A percentile compares a stretch with the other conserved stretches of the same genome.
Conservation (phyloP, 2,797 vertebrate genomes). For the Zalophus californianus region DNA sequence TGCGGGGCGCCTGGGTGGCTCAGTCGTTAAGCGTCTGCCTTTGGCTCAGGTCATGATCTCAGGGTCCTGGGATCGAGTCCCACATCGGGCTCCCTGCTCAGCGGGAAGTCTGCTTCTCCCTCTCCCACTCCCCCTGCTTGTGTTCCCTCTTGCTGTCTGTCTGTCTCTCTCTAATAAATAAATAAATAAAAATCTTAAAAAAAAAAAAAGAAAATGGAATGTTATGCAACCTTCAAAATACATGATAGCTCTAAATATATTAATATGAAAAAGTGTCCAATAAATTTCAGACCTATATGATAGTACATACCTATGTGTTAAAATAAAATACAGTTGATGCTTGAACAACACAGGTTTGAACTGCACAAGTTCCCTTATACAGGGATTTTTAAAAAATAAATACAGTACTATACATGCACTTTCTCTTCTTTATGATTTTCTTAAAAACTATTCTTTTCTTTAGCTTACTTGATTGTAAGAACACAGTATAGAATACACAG, state of each 20-base stretch:
- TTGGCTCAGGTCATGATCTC: no score
- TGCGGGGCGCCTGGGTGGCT: no score
- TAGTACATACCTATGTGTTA: neutral
- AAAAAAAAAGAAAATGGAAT: constrained; percentile 40
- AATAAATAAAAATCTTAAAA: no score
- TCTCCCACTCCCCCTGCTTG: no score
- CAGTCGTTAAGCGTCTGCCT: no score
- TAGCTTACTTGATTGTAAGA: neutral
- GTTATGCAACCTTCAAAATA: constrained; percentile 20
- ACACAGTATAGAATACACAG: neutral
- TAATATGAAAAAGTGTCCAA: neutral
- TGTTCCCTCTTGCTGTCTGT: no score
- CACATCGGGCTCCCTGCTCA: no score
- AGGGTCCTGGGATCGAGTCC: no score
- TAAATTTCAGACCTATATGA: constrained; percentile 38
- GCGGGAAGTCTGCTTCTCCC: no score
- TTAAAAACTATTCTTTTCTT: neutral
- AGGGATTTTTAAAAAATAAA: neutral
- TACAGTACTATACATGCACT: neutral
- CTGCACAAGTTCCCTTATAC: neutral
- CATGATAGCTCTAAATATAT: neutral
- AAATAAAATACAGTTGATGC: neutral
- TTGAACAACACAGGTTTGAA: neutral
- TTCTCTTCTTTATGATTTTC: neutral
- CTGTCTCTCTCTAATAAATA: no score